Evolutionary conservation across 2,797 vertebrate species (phyloP).

Genomic region (Toxotes lorentzi): DNA sequence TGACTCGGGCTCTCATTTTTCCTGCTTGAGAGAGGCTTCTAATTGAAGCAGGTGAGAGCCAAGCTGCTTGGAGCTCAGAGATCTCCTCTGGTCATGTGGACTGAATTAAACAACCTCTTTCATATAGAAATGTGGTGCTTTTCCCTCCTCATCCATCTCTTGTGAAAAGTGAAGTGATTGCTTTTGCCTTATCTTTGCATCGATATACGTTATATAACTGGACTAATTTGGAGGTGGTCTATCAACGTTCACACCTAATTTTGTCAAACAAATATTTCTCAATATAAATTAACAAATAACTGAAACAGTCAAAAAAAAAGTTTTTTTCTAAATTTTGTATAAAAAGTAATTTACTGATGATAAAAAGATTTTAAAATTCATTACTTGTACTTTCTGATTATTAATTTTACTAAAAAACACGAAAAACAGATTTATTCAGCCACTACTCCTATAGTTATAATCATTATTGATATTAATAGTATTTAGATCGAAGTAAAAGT

Average conservation of each 20-base stretch:
- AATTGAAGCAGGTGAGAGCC: conserved; percentile 53
- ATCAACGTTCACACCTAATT: conserved; percentile 36
- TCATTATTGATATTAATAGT: background rate
- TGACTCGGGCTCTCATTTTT: conserved; percentile 52
- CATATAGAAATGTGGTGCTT: conserved; percentile 20
- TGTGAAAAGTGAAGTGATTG: conserved; percentile 38
- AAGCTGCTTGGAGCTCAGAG: conserved; percentile 10
- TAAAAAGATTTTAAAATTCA: background rate
- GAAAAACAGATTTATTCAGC: background rate
- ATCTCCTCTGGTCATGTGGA: conserved; percentile 43
- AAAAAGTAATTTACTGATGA: background rate
- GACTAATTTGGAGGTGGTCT: conserved; percentile 17
- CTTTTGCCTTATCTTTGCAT: conserved; percentile 41
- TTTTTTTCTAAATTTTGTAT: too few relatives aligned
- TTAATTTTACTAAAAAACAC: background rate
- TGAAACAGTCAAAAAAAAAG: too few relatives aligned
- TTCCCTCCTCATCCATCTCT: conserved; percentile 20
- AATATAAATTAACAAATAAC: background rate
- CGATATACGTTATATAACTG: conserved; percentile 10
- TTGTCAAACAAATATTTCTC: background rate
- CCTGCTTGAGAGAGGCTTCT: conserved; percentile 52
- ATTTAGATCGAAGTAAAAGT: background rate
- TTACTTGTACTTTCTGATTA: background rate
- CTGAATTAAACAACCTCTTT: conserved; percentile 46
- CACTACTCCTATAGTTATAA: background rate